Evolutionary conservation across 2,797 vertebrate species (phyloP).

Genomic region (Hozukius guyotensis): DNA sequence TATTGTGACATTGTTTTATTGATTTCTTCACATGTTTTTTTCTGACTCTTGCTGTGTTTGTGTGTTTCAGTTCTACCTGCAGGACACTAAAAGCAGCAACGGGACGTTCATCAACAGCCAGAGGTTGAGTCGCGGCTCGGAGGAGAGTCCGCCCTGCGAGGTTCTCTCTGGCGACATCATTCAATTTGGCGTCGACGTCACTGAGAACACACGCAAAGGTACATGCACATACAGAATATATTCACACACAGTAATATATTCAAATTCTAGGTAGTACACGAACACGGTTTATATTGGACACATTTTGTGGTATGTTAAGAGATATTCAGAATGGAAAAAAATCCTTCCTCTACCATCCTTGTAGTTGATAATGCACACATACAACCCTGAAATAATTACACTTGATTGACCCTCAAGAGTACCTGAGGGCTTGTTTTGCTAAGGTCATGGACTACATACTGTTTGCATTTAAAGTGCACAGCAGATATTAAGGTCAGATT

Average conservation of each 20-base stretch:
- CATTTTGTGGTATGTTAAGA: background rate
- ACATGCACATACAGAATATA: slow-evolving; percentile 12
- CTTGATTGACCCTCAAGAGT: slow-evolving; percentile 5
- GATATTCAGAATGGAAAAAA: background rate
- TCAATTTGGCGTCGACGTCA: slow-evolving; percentile 98
- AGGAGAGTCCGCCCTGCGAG: slow-evolving; percentile 98
- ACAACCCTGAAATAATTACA: slow-evolving; percentile 27
- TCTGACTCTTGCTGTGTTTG: slow-evolving; percentile 13
- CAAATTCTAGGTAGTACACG: background rate
- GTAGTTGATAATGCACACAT: background rate
- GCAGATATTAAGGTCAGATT: slow-evolving; percentile 52
- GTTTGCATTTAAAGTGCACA: background rate
- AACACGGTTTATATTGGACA: background rate
- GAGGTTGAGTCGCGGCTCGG: slow-evolving; percentile 96
- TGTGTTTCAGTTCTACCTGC: slow-evolving; percentile 94
- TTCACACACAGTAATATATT: background rate
- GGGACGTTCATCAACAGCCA: slow-evolving; percentile 99
- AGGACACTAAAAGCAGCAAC: slow-evolving; percentile 99
- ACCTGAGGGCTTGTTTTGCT: slow-evolving; percentile 12
- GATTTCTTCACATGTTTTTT: background rate
- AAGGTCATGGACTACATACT: slow-evolving; percentile 11
- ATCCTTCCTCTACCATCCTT: background rate
- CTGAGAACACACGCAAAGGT: slow-evolving; percentile 99
- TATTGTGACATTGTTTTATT: background rate
- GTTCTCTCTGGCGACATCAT: slow-evolving; percentile 98